These are phyloP conservation scores for Forbesichthys papilliferus DNA, from an alignment of 2,113 vertebrate genomes.

Conservation along the genomic window DNA sequence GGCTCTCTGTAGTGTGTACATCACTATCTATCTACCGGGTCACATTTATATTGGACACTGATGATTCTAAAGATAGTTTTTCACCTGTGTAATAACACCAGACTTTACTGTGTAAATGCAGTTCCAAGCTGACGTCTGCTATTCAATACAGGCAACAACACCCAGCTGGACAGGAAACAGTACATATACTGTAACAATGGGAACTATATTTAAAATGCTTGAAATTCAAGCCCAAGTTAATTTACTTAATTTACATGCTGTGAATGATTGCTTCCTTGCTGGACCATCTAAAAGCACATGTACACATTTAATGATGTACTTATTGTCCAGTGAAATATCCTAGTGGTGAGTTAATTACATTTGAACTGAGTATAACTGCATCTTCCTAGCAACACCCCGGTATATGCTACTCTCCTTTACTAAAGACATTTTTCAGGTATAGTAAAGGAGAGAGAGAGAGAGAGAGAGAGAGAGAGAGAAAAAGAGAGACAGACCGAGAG, in stretches of 20 bases:
- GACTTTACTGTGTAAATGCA: not conserved
- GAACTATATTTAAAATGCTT: not conserved
- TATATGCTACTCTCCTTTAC: constrained; percentile 11
- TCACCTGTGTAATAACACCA: not conserved
- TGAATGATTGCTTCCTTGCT: no score
- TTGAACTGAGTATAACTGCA: no score
- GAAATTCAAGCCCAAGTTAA: not conserved
- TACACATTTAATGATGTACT: no score
- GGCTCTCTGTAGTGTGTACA: constrained; percentile 16
- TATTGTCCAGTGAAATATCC: no score
- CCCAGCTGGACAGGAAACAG: not conserved
- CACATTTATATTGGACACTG: not conserved
- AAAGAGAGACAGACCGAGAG: not conserved
- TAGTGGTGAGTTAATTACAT: no score
- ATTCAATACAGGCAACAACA: not conserved
- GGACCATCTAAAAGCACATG: no score
- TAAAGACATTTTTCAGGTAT: constrained; percentile 42
- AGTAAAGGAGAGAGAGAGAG: constrained; percentile 44
- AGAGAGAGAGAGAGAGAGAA: not conserved
- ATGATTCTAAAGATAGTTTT: constrained; percentile 7
- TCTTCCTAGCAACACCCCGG: no score
- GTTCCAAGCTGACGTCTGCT: no score
- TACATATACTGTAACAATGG: not conserved
- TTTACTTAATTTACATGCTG: not conserved
- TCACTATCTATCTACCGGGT: constrained; percentile 21